Evolutionary conservation across 2,888 invertebrate genomes (phyloP).

Genomic region (Allophyes oxyacanthae): DNA sequence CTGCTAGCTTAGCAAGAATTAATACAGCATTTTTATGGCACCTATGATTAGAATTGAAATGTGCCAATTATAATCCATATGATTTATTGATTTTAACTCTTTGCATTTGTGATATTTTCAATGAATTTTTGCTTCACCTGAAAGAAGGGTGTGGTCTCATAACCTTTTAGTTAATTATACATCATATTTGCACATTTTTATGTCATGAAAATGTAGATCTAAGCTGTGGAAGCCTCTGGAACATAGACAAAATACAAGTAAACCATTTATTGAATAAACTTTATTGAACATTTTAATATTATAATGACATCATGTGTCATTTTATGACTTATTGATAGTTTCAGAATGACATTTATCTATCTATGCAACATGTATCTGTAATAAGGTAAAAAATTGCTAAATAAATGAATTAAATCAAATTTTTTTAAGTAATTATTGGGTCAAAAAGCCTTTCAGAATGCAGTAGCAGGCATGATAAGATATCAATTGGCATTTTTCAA

Average conservation of each 20-base stretch:
- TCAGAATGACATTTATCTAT: slow-evolving; percentile 25
- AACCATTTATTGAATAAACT: slow-evolving; percentile 14
- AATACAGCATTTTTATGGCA: slow-evolving; percentile 14
- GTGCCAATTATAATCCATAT: slow-evolving; percentile 14
- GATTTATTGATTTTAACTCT: slow-evolving; percentile 15
- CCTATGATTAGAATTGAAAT: slow-evolving; percentile 27
- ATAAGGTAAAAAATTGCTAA: background rate
- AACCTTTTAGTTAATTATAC: slow-evolving; percentile 36
- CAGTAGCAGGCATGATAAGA: slow-evolving; percentile 55
- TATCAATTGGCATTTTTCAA: slow-evolving; percentile 56
- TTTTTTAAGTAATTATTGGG: slow-evolving; percentile 37
- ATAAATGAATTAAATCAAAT: slow-evolving; percentile 1
- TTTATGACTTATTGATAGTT: slow-evolving; percentile 29
- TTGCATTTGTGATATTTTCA: slow-evolving; percentile 12
- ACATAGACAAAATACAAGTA: slow-evolving; percentile 10
- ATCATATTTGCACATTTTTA: slow-evolving; percentile 18
- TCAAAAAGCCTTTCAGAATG: slow-evolving; percentile 49
- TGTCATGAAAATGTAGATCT: slow-evolving; percentile 21
- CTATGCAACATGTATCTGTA: slow-evolving; percentile 6
- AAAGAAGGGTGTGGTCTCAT: slow-evolving; percentile 54
- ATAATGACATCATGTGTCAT: slow-evolving; percentile 42
- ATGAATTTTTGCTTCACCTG: slow-evolving; percentile 17
- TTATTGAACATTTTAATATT: slow-evolving; percentile 18
- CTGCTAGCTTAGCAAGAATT: slow-evolving; percentile 7
- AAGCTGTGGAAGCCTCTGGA: slow-evolving; percentile 20